phyloP scores from a whole-genome alignment of 1,140 invertebrate genomes.

The Helicoverpa zea region DNA sequence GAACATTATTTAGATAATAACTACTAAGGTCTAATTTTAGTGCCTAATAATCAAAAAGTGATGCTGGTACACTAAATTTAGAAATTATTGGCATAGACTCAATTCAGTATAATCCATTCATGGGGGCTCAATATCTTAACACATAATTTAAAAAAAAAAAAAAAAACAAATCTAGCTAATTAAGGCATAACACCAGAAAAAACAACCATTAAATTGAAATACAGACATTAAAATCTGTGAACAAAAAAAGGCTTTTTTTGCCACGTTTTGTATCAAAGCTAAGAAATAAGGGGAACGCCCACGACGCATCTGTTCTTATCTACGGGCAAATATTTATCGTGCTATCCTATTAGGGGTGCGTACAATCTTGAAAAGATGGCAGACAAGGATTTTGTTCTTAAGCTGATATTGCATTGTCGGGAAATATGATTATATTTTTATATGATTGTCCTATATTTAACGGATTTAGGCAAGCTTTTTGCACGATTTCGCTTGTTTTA shows the following conservation, averaged over 20 bases:
- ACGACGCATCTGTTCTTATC: slow-evolving; percentile 55
- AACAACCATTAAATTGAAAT: not conserved
- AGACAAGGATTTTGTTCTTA: slow-evolving; percentile 28
- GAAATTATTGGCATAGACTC: no score
- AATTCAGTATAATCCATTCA: no score
- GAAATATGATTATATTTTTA: slow-evolving; percentile 42
- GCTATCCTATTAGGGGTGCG: slow-evolving; percentile 42
- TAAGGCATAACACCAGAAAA: not conserved
- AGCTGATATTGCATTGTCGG: slow-evolving; percentile 43
- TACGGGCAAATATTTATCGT: slow-evolving; percentile 55
- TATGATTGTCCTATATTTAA: slow-evolving; percentile 17
- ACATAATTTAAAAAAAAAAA: not conserved
- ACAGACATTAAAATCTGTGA: not conserved
- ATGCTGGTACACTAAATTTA: no score
- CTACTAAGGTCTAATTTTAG: no score
- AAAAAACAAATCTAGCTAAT: not conserved
- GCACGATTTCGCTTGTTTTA: slow-evolving; percentile 1
- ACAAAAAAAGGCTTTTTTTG: slow-evolving; percentile 31
- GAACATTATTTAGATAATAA: no score
- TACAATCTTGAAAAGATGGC: slow-evolving; percentile 35
- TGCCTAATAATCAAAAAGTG: no score
- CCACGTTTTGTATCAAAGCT: slow-evolving; percentile 20
- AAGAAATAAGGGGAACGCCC: slow-evolving; percentile 36
- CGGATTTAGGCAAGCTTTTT: slow-evolving; percentile 2
- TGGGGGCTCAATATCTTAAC: no score